phyloP scores from a whole-genome alignment of 2,888 invertebrate genomes.

The Odontomyia ornata region DNA sequence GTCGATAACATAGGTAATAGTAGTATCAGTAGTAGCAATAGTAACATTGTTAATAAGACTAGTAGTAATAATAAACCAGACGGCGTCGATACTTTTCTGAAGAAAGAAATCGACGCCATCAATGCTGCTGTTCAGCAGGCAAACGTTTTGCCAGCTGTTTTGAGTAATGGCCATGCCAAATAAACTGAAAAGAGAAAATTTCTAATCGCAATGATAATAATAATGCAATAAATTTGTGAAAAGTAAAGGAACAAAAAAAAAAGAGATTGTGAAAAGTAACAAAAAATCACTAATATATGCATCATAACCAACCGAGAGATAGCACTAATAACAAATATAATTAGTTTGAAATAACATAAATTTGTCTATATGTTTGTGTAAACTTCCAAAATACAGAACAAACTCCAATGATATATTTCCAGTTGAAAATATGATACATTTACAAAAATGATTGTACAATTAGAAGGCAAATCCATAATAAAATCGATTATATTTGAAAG shows the following conservation, averaged over 20 bases:
- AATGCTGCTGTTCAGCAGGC: constrained; percentile 64
- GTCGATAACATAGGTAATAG: constrained; percentile 51
- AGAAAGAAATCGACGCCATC: constrained; percentile 64
- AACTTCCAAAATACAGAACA: constrained; percentile 8
- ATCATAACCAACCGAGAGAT: neutral
- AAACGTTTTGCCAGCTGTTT: constrained; percentile 63
- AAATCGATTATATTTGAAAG: neutral
- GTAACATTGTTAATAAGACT: constrained; percentile 43
- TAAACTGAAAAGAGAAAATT: constrained; percentile 52
- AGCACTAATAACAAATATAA: constrained; percentile 6
- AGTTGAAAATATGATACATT: neutral
- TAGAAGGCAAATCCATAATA: neutral
- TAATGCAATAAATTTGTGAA: constrained; percentile 28
- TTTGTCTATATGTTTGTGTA: constrained; percentile 29
- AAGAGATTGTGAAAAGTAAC: no score
- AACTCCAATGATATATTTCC: constrained; percentile 32
- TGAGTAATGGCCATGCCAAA: constrained; percentile 65
- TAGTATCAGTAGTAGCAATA: constrained; percentile 45
- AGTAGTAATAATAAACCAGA: constrained; percentile 46
- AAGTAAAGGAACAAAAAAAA: constrained; percentile 19
- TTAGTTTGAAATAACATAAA: neutral
- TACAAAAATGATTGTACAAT: constrained; percentile 4
- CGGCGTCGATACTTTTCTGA: constrained; percentile 58
- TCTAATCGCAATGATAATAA: constrained; percentile 18
- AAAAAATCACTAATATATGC: neutral